phyloP scores from a whole-genome alignment of 1,140 invertebrate genomes.

The Gonioctena quinquepunctata region DNA sequence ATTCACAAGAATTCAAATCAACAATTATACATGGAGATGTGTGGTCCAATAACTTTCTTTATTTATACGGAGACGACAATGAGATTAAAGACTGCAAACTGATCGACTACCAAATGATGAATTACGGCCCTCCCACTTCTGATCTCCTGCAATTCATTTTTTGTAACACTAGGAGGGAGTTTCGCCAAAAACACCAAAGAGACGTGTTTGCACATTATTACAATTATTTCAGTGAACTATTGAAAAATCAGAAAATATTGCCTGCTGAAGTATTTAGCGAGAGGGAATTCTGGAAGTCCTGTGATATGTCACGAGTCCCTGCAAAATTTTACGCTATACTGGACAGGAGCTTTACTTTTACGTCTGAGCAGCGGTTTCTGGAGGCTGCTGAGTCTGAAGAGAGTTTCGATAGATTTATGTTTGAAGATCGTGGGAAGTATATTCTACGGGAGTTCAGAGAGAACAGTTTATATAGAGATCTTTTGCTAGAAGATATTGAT shows the following conservation, averaged over 20 bases:
- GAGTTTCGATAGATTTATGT: neutral
- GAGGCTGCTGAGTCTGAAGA: neutral
- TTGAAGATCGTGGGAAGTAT: neutral
- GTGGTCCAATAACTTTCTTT: constrained; percentile 66
- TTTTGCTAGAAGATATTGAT: neutral
- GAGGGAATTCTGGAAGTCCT: neutral
- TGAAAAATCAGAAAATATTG: neutral
- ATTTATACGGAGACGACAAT: constrained; percentile 51
- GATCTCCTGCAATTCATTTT: neutral
- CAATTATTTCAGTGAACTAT: neutral
- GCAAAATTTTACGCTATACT: neutral
- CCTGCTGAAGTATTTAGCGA: neutral
- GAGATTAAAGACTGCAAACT: constrained; percentile 59
- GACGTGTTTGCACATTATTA: neutral
- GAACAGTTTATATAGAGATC: neutral
- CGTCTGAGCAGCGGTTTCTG: neutral
- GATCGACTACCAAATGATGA: constrained; percentile 65
- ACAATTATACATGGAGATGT: constrained; percentile 62
- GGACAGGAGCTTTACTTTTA: neutral
- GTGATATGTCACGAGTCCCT: neutral
- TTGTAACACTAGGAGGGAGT: constrained; percentile 1
- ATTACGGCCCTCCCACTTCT: constrained; percentile 56
- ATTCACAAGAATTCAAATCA: constrained; percentile 16
- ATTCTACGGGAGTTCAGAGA: neutral
- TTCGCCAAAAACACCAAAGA: neutral